Evolutionary conservation across 2,888 invertebrate genomes (phyloP), one percentile per base, ranked within the genome.

Genomic region (Oscheius sp.): DNA sequence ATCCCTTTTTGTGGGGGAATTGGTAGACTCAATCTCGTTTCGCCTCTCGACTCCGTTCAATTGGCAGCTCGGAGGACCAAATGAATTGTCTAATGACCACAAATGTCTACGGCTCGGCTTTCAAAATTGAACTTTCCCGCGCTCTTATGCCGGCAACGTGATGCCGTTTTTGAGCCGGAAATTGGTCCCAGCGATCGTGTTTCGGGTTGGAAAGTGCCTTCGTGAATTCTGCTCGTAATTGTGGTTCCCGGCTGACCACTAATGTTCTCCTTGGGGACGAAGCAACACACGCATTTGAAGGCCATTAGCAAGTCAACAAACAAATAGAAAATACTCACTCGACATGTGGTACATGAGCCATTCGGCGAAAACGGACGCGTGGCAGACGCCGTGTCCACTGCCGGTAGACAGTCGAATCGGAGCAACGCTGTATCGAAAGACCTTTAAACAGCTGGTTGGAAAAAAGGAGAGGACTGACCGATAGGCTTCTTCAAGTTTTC

Each of bases 291-390:
- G 34, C 27, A 25, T 20, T 61, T 61, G 42, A 39, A 57, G 42
- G 39, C 58, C 39, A 61, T 42, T 61, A 45, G 61, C 23, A 42
- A 23, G 15, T 25, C 20, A 57, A 17, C 34, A 33, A 57, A 57
- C 8, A 33, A 31, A n/a, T 10, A 55, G 31, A 33, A 33, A 25
- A 33, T 33, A 76, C 78, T 39, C 48, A 86, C 85, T 73, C 82
- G 82, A 78, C 85, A 85, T 61, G 82, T 79, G 27, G 72, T 64
- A 69, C 85, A 85, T 10, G 85, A 84, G 6, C 82, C 84, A 69
- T 85, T 85, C 29, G 85, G 85, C 17, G 84, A 85, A 70, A 86
- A 85, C 29, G 85, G 85, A 67, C 85, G 71, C 37, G 85, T 85
- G 27, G 85, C 84, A 58, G 81, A 74, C 17, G 80, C 75, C 20